Evolutionary conservation across 2,888 invertebrate genomes (phyloP).

Genomic region (Ligdia adustata): DNA sequence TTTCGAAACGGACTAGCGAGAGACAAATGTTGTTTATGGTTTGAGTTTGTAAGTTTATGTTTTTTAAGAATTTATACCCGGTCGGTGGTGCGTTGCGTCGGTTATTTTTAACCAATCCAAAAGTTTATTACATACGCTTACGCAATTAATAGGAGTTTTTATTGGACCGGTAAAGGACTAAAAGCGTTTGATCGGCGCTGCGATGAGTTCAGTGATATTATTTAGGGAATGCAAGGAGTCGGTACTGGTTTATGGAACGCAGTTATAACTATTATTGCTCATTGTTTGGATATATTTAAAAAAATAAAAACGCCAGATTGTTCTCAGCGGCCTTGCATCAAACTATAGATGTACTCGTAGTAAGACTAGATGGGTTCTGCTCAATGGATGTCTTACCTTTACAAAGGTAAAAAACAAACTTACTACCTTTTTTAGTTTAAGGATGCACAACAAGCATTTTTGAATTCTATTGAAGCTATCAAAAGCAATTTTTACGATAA

Average conservation of each 20-base stretch:
- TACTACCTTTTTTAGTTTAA: no score
- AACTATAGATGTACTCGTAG: no score
- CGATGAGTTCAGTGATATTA: slow-evolving; percentile 46
- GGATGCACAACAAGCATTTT: no score
- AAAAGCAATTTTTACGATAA: no score
- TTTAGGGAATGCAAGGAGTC: slow-evolving; percentile 46
- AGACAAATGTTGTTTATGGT: slow-evolving; percentile 46
- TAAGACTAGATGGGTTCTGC: no score
- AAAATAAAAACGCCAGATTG: no score
- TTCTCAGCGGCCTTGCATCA: no score
- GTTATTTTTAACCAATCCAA: slow-evolving; percentile 81
- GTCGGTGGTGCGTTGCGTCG: slow-evolving; percentile 63
- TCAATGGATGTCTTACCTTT: no score
- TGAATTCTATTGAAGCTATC: no score
- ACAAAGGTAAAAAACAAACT: no score
- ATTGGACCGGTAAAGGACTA: slow-evolving; percentile 79
- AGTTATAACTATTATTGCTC: neutral
- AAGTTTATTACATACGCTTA: slow-evolving; percentile 80
- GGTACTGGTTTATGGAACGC: slow-evolving; percentile 27
- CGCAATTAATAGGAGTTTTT: slow-evolving; percentile 82
- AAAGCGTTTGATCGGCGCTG: slow-evolving; percentile 66
- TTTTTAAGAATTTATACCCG: slow-evolving; percentile 81
- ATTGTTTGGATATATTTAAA: no score
- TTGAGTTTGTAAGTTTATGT: slow-evolving; percentile 68
- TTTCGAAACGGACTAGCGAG: slow-evolving; percentile 42